Conservation (phyloP, 1,140 invertebrate species). For the Drosophila ironensis region DNA sequence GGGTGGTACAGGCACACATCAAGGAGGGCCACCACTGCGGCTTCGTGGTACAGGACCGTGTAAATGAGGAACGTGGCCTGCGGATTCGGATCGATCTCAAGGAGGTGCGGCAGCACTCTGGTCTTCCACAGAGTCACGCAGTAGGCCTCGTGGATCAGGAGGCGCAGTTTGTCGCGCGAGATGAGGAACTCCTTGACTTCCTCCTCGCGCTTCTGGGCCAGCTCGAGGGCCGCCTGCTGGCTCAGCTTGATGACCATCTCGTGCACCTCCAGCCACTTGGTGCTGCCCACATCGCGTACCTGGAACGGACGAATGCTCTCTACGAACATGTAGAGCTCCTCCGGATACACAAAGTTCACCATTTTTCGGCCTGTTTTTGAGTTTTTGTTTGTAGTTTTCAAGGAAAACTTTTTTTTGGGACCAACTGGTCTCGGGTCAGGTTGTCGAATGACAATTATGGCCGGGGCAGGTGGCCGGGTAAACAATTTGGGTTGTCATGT, state of each 20-base stretch:
- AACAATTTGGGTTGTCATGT: slow-evolving; percentile 41
- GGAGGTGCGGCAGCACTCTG: slow-evolving; percentile 88
- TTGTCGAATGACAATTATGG: not conserved
- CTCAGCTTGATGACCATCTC: slow-evolving; percentile 89
- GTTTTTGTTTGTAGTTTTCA: not conserved
- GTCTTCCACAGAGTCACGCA: slow-evolving; percentile 90
- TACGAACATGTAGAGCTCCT: slow-evolving; percentile 74
- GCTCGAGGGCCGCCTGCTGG: slow-evolving; percentile 90
- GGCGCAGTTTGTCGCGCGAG: slow-evolving; percentile 83
- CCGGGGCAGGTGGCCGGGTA: not conserved
- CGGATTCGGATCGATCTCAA: slow-evolving; percentile 86
- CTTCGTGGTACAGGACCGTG: slow-evolving; percentile 89
- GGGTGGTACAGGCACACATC: slow-evolving; percentile 89
- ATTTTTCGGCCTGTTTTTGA: slow-evolving; percentile 25
- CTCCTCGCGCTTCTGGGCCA: slow-evolving; percentile 86
- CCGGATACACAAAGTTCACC: slow-evolving; percentile 74
- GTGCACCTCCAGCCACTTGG: slow-evolving; percentile 89
- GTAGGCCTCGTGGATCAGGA: slow-evolving; percentile 89
- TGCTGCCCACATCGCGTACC: slow-evolving; percentile 66
- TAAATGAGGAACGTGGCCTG: slow-evolving; percentile 88
- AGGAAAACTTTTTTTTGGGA: not conserved
- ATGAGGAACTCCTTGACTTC: slow-evolving; percentile 86
- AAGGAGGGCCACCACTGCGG: slow-evolving; percentile 86
- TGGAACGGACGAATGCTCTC: slow-evolving; percentile 73
- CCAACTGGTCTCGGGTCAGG: not conserved